Evolutionary conservation across 2,888 invertebrate genomes (phyloP).

Genomic region (Loripinus fragilis): DNA sequence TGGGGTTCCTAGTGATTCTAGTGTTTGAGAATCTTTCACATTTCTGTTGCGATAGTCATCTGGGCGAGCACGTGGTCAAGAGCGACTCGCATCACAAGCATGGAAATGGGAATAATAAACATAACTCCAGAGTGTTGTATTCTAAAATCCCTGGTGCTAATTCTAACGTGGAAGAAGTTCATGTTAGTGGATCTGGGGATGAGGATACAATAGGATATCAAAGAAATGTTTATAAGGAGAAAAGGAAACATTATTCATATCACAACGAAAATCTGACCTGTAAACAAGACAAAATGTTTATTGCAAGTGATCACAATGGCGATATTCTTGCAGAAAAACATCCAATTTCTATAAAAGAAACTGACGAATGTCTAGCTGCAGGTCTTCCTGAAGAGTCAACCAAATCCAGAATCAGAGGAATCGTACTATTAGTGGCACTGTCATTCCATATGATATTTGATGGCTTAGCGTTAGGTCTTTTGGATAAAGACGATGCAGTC

Average conservation of each 20-base stretch:
- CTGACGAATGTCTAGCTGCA: neutral
- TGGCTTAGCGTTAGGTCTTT: constrained; percentile 85
- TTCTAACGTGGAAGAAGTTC: neutral
- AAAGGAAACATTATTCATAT: neutral
- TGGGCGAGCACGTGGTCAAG: neutral
- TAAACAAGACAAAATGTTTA: no score
- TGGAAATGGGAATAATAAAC: no score
- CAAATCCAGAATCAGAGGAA: constrained; percentile 74
- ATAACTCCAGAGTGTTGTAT: neutral
- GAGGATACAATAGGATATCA: neutral
- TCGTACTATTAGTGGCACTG: constrained; percentile 85
- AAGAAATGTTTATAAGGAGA: neutral
- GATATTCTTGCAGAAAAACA: neutral
- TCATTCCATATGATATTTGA: constrained; percentile 86
- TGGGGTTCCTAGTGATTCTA: constrained; percentile 52
- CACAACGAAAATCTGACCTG: neutral
- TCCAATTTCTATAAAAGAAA: neutral
- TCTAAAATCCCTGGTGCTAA: neutral
- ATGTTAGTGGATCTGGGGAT: neutral
- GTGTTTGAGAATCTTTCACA: constrained; percentile 43
- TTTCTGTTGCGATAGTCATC: constrained; percentile 17
- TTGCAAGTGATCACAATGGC: no score
- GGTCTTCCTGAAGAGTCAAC: neutral
- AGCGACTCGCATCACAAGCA: neutral
- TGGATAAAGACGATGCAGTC: constrained; percentile 71